phyloP scores from a whole-genome alignment of 64 coral and sea anemone species.

The Astreopora myriophthalma region DNA sequence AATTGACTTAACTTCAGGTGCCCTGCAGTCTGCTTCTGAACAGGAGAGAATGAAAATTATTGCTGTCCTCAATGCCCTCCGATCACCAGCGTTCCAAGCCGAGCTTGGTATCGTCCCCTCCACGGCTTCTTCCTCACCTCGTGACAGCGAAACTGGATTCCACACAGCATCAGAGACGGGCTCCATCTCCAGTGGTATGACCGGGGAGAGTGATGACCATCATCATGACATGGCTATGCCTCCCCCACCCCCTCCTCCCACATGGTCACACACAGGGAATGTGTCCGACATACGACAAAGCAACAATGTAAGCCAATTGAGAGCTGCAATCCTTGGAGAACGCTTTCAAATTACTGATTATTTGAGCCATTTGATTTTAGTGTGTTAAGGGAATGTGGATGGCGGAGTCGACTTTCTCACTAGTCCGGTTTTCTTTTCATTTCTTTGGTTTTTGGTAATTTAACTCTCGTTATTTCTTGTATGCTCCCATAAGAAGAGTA shows the following conservation, averaged over 20 bases:
- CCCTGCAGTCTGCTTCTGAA: conserved; percentile 76
- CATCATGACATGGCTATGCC: conserved; percentile 6
- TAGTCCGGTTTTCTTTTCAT: too few species aligned
- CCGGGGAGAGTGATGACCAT: conserved; percentile 71
- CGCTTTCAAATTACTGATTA: neutral
- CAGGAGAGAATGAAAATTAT: conserved; percentile 93
- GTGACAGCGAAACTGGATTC: conserved; percentile 77
- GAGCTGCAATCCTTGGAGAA: neutral
- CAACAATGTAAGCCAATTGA: conserved; percentile 7
- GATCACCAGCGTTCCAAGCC: conserved; percentile 74
- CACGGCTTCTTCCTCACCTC: conserved; percentile 71
- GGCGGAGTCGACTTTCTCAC: too few species aligned
- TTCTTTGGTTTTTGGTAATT: too few species aligned
- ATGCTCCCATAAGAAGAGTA: too few species aligned
- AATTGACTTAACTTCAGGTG: conserved; percentile 28
- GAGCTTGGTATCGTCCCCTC: conserved; percentile 56
- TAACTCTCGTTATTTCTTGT: too few species aligned
- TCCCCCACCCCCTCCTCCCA: conserved; percentile 35
- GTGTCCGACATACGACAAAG: neutral
- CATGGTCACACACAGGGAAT: neutral
- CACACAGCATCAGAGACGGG: conserved; percentile 80
- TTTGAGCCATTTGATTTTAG: too few species aligned
- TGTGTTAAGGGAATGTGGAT: too few species aligned
- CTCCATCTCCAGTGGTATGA: conserved; percentile 73
- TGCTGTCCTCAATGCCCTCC: conserved; percentile 76